These are phyloP conservation scores for Halictus quadricinctus DNA, from an alignment of 2,888 invertebrate genomes.

Conservation along the genomic window DNA sequence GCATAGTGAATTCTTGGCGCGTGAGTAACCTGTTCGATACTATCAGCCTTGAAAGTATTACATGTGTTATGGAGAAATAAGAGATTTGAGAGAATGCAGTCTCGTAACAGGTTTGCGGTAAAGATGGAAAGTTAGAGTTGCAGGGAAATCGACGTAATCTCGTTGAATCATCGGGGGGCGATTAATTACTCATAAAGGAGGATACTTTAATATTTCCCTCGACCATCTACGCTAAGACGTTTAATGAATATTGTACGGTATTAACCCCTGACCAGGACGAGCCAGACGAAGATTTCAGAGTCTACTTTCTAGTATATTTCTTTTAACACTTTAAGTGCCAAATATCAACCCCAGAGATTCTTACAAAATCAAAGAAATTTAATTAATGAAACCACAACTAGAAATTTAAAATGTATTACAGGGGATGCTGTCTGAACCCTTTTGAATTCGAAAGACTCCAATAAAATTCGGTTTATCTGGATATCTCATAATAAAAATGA, in stretches of 20 bases:
- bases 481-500: too few species aligned
- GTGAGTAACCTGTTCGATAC: neutral
- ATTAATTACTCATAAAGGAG: neutral
- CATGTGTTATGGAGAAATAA: neutral
- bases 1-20: slow-evolving; percentile 6
- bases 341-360: too few species aligned
- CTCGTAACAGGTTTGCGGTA: neutral
- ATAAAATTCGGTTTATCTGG: too few species aligned
- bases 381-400: too few species aligned
- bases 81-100: neutral
- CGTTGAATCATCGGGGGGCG: neutral
- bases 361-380: too few species aligned
- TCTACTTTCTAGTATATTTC: neutral
- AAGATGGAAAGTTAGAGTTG: neutral
- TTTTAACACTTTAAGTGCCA: too few species aligned
- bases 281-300: neutral
- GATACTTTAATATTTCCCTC: neutral
- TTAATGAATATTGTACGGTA: neutral
- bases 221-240: neutral
- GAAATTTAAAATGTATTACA: too few species aligned
- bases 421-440: too few species aligned
- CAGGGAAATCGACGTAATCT: neutral
- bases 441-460: too few species aligned
- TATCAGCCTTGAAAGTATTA: neutral
- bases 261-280: neutral